Percentiles rank a stretch among this genome's conserved stretches.
These are phyloP conservation scores for Monopterus albus DNA, from an alignment of 2,113 vertebrate species.

Conservation along the genomic window DNA sequence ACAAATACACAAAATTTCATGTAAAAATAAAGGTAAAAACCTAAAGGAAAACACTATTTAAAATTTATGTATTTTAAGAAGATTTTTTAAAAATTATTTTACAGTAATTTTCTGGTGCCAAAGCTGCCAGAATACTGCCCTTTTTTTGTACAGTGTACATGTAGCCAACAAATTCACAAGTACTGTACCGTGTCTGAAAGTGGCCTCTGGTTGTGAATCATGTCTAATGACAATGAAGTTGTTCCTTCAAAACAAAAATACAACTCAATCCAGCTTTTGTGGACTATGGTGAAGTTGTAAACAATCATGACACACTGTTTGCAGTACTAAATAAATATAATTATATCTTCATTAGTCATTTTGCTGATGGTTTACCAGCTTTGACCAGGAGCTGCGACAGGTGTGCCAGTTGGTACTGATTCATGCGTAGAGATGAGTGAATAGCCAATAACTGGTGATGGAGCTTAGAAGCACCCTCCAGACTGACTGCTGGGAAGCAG, in stretches of 20 bases:
- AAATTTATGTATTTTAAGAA: too few relatives aligned
- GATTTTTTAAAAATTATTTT: too few relatives aligned
- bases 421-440: constrained; percentile 53
- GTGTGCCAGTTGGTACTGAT: constrained; percentile 77
- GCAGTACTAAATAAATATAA: constrained; percentile 8
- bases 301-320: constrained; percentile 29
- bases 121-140: too few relatives aligned
- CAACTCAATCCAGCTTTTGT: constrained; percentile 50
- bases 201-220: constrained; percentile 57
- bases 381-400: constrained; percentile 70
- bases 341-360: constrained; percentile 46
- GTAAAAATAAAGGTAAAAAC: too few relatives aligned
- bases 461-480: constrained; percentile 62
- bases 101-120: too few relatives aligned
- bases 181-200: too few relatives aligned
- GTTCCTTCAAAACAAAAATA: constrained; percentile 36
- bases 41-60: too few relatives aligned
- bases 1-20: too few relatives aligned
- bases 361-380: constrained; percentile 43
- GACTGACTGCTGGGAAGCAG: constrained; percentile 80
- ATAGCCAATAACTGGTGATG: constrained; percentile 56
- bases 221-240: constrained; percentile 34
- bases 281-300: constrained; percentile 29
- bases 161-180: too few relatives aligned
- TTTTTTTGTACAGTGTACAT: too few relatives aligned